Conservation (phyloP, 2,888 invertebrate species). For the Gymnoscelis rufifasciata region DNA sequence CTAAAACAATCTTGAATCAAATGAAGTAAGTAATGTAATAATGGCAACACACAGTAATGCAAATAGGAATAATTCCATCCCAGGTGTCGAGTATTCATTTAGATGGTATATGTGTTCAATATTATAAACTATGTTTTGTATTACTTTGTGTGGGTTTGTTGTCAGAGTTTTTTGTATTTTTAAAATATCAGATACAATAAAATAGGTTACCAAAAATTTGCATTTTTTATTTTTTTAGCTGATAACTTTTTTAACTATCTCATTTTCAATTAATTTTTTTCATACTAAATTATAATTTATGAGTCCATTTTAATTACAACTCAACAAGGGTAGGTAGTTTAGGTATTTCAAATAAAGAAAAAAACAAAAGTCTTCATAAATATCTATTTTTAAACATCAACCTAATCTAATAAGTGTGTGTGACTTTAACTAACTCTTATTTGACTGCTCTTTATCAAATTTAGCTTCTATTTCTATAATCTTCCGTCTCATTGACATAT, state of each 20-base stretch:
- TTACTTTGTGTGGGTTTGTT: conserved; percentile 51
- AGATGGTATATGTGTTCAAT: conserved; percentile 52
- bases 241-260: no score
- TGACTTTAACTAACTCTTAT: no score
- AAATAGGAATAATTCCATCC: background rate
- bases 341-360: conserved; percentile 17
- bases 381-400: conserved; percentile 17
- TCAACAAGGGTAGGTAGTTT: no score
- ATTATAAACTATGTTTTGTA: conserved; percentile 41
- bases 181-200: conserved; percentile 43
- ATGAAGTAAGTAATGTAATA: background rate
- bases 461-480: conserved; percentile 56
- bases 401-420: background rate
- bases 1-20: background rate
- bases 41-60: background rate
- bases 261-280: no score
- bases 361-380: conserved; percentile 6
- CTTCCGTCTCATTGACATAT: conserved; percentile 56
- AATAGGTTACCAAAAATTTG: conserved; percentile 41
- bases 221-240: conserved; percentile 27
- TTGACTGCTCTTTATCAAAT: conserved; percentile 10
- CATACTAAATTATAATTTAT: no score
- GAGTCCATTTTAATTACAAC: no score
- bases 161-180: conserved; percentile 55
- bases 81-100: conserved; percentile 12